Evolutionary conservation across 1,140 invertebrate genomes (phyloP).

Genomic region (Megathymus violae): DNA sequence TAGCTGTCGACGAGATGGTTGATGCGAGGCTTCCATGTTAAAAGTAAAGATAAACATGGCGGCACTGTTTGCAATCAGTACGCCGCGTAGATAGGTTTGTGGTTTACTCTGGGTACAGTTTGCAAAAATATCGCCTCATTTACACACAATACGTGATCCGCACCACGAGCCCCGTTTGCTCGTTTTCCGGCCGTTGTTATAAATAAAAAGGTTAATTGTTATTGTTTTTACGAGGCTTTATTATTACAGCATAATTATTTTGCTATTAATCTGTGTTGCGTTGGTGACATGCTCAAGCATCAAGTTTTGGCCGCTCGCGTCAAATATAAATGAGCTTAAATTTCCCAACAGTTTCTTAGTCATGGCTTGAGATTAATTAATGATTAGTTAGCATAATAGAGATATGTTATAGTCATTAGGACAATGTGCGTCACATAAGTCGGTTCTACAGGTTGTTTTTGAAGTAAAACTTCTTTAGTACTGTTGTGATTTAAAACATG

Average conservation of each 20-base stretch:
- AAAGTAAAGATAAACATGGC: constrained; percentile 46
- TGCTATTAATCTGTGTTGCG: neutral
- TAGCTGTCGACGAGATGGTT: constrained; percentile 2
- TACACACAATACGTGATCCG: too few relatives aligned
- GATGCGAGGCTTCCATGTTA: constrained; percentile 22
- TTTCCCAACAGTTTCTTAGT: constrained; percentile 10
- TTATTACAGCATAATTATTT: too few relatives aligned
- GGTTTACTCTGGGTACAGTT: constrained; percentile 37
- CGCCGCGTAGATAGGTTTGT: constrained; percentile 44
- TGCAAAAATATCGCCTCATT: constrained; percentile 12
- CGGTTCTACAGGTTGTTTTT: too few relatives aligned
- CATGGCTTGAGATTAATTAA: constrained; percentile 28
- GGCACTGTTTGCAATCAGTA: constrained; percentile 53
- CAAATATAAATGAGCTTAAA: constrained; percentile 6
- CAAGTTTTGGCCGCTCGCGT: constrained; percentile 3
- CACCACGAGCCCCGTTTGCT: too few relatives aligned
- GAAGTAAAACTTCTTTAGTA: too few relatives aligned
- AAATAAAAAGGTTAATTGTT: too few relatives aligned
- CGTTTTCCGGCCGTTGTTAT: too few relatives aligned
- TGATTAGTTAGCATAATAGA: constrained; percentile 10
- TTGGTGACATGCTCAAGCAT: constrained; percentile 6
- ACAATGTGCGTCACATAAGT: too few relatives aligned
- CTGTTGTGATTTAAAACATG: too few relatives aligned
- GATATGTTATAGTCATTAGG: too few relatives aligned
- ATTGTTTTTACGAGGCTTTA: too few relatives aligned